These are phyloP conservation scores for Odontophorus gujanensis DNA, from an alignment of 2,113 vertebrate species.

Conservation along the genomic window DNA sequence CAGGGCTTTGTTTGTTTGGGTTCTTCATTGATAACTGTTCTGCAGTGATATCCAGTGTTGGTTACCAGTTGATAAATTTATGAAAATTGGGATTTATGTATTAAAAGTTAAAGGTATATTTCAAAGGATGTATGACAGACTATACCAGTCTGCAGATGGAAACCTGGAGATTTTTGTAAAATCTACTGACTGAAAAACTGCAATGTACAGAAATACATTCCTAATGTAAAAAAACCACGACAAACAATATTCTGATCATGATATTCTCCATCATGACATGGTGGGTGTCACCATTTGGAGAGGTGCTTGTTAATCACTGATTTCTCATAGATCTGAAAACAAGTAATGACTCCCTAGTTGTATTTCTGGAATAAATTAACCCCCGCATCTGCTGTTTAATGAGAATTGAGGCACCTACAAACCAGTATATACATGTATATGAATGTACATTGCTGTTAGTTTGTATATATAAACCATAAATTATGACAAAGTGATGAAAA, in stretches of 20 bases:
- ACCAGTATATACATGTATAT: background rate
- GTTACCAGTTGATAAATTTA: background rate
- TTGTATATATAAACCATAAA: background rate
- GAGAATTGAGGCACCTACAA: background rate
- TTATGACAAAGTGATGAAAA: background rate
- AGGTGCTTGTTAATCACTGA: background rate
- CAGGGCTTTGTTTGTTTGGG: background rate
- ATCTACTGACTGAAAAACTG: background rate
- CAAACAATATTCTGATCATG: background rate
- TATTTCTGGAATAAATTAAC: background rate
- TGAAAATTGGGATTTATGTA: background rate
- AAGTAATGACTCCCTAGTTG: background rate
- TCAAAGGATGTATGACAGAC: background rate
- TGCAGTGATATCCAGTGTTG: background rate
- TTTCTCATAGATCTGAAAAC: background rate
- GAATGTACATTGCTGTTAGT: background rate
- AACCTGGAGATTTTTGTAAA: background rate
- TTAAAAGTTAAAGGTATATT: background rate
- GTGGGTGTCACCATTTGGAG: background rate
- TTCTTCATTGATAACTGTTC: background rate
- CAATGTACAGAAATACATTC: background rate
- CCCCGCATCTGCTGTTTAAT: background rate
- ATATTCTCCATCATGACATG: background rate
- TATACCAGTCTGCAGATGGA: background rate
- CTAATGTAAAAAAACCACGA: background rate